phyloP scores from a whole-genome alignment of 2,888 invertebrate genomes.

The Acheta domesticus region DNA sequence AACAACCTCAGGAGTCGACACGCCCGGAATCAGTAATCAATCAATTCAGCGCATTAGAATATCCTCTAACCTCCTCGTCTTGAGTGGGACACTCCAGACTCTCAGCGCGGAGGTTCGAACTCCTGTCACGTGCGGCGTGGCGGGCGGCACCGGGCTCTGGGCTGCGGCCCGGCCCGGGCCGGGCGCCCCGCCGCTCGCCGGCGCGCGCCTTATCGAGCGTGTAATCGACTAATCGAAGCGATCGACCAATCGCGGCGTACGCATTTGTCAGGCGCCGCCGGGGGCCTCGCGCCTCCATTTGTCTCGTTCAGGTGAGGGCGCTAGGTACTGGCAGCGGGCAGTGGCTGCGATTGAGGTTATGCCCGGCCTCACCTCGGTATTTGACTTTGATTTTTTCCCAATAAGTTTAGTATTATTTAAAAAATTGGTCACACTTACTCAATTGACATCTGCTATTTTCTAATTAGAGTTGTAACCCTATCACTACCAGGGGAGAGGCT shows the following conservation, averaged over 20 bases:
- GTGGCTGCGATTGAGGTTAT: no score
- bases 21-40: no score
- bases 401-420: no score
- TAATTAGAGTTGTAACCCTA: no score
- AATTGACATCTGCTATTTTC: no score
- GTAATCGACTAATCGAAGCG: constrained; percentile 18
- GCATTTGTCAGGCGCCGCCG: not conserved
- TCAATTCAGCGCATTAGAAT: no score
- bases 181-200: not conserved
- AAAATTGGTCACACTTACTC: no score
- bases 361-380: no score
- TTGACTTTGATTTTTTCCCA: no score
- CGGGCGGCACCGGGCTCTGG: not conserved
- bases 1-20: no score
- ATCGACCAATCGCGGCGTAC: not conserved
- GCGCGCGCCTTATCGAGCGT: not conserved
- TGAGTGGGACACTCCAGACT: not conserved
- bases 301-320: not conserved
- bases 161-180: not conserved
- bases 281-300: not conserved
- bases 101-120: not conserved
- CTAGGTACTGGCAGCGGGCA: not conserved
- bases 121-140: not conserved
- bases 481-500: no score
- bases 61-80: no score